Evolutionary conservation across 2,888 invertebrate genomes (phyloP).

Genomic region (Melanargia galathea): DNA sequence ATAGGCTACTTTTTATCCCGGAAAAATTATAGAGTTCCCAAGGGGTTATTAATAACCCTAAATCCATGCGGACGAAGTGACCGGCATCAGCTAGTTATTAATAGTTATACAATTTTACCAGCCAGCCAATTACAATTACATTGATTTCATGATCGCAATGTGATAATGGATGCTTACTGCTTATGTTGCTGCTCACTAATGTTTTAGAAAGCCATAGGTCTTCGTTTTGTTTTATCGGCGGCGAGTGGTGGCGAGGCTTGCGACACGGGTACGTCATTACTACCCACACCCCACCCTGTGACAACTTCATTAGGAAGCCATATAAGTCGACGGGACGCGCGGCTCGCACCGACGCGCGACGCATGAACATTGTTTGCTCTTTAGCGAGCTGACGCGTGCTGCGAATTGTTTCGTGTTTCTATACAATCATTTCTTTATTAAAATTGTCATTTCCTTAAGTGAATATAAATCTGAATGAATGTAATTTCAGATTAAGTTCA

Average conservation of each 20-base stretch:
- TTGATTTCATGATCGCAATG: too few species aligned
- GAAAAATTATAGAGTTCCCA: too few species aligned
- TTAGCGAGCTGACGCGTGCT: constrained; percentile 48
- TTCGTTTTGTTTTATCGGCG: constrained; percentile 19
- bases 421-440: background rate
- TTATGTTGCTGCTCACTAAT: background rate
- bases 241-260: constrained; percentile 7
- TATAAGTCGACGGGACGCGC: constrained; percentile 62
- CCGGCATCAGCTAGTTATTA: too few species aligned
- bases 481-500: background rate
- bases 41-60: too few species aligned
- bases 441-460: background rate
- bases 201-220: constrained; percentile 3
- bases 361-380: constrained; percentile 51
- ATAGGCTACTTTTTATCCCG: too few species aligned
- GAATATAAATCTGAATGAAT: background rate
- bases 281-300: constrained; percentile 40
- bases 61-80: too few species aligned
- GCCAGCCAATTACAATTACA: too few species aligned
- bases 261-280: constrained; percentile 35
- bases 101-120: too few species aligned
- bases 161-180: too few species aligned
- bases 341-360: constrained; percentile 40
- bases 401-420: constrained; percentile 4
- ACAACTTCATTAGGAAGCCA: constrained; percentile 77